Base-by-base conservation (phyloP, 2,797 vertebrate species). In the Rhinoraja longicauda region DNA sequence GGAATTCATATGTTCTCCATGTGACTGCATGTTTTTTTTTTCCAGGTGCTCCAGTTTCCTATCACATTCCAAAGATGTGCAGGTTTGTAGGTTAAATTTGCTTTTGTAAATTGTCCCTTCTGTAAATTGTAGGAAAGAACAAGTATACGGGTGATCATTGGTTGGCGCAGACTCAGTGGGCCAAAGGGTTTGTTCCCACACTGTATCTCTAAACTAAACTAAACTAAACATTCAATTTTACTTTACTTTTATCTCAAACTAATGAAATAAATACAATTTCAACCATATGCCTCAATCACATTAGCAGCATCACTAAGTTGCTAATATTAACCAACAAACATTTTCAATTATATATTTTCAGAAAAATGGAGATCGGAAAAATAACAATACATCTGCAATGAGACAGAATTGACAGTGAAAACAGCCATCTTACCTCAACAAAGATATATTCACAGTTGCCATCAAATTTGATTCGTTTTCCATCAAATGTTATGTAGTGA, bases 401-500 rank as follows among this genome's bases (percentile, higher is more conserved):
- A 88, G 21, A 73, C 29, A 88, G 5, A 13, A 62, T 32, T 32
- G 62, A 26, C 82, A 86, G 15, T 88, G 59, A 59, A 62, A 76
- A 62, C 53, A 62, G 57, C 39, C 21, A 29, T 53, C 70, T 75
- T 94, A 99, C 99, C 97, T 99, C 98, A 26, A 97, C 93, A 81
- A 99, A 96, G 0, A 96, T 97, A 94, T 99, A 99, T 97, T 97
- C 97, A 95, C 99, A 99, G 92, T 96, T 95, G 93, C 98, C 99
- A 57, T 94, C 97, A 95, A 99, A 99, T 95, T 95, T 96, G 90
- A 97, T 99, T 93, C 97, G 96, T 95, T 97, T 98, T 39, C 98
- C 97, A 1, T 99, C 98, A 94, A 99, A 99, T 10, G 98, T 99
- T 90, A 96, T 93, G 75, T 98, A 98, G 94, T 99, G 98, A 0